Evolutionary conservation across 2,797 vertebrate species (phyloP).

Genomic region (Telmatherina bonti): DNA sequence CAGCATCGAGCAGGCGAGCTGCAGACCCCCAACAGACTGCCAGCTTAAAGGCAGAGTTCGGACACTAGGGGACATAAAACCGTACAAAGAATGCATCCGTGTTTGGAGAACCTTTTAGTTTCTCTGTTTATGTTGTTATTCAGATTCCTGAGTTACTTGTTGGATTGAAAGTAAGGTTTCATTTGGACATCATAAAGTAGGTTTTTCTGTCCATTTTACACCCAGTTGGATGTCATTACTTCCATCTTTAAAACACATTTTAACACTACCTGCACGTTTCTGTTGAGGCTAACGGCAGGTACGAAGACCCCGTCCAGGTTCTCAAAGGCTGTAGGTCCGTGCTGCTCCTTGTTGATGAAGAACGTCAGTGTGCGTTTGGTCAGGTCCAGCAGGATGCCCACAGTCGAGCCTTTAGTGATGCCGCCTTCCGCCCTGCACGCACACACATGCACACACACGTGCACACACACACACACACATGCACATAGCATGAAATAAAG

Average conservation of each 20-base stretch:
- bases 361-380: slow-evolving; percentile 93
- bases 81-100: neutral
- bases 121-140: neutral
- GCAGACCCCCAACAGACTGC: no score
- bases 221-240: neutral
- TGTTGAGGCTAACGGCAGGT: slow-evolving; percentile 97
- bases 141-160: no score
- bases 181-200: neutral
- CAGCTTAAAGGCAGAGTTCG: no score
- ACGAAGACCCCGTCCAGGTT: slow-evolving; percentile 95
- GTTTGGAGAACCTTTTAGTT: no score
- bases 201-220: neutral
- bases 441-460: neutral
- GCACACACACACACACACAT: no score
- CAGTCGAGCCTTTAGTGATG: slow-evolving; percentile 90
- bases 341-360: slow-evolving; percentile 96
- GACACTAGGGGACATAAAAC: neutral
- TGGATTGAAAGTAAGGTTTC: no score
- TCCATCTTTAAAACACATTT: neutral
- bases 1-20: no score
- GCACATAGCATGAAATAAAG: no score
- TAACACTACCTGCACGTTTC: slow-evolving; percentile 93
- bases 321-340: slow-evolving; percentile 94
- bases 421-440: slow-evolving; percentile 93
- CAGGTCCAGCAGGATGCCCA: slow-evolving; percentile 96